Conservation (phyloP, 2,797 vertebrate species). For the Sciaenops ocellatus region DNA sequence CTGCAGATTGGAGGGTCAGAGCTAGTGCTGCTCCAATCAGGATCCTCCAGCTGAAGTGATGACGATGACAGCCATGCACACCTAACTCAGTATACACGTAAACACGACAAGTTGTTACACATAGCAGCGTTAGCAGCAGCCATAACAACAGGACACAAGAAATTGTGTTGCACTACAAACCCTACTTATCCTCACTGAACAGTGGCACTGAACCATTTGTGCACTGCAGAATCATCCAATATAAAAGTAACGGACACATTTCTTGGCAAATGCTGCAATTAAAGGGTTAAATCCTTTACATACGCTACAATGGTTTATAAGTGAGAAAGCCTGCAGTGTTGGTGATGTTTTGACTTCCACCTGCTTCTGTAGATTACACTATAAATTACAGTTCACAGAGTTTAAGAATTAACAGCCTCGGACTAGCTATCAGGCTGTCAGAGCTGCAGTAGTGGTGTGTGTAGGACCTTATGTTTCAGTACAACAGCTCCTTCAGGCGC, state of each 20-base stretch:
- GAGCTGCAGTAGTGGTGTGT: neutral
- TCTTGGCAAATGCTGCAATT: neutral
- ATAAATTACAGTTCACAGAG: constrained; percentile 8
- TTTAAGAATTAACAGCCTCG: constrained; percentile 18
- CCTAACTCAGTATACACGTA: too few species aligned
- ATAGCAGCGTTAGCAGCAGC: too few species aligned
- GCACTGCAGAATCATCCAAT: neutral
- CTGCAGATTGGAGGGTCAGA: too few species aligned
- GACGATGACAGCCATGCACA: too few species aligned
- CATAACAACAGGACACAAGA: neutral
- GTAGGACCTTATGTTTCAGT: constrained; percentile 22
- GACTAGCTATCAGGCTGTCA: neutral
- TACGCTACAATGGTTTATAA: neutral
- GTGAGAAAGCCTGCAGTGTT: neutral
- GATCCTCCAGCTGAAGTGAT: too few species aligned
- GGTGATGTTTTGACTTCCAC: neutral
- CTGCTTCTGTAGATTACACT: neutral
- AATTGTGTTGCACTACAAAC: neutral
- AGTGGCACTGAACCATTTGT: neutral
- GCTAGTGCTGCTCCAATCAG: too few species aligned
- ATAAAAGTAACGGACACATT: neutral
- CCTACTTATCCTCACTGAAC: neutral
- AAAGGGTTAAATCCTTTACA: neutral
- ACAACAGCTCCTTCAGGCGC: constrained; percentile 33
- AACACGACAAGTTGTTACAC: too few species aligned